Base-by-base conservation (phyloP, 2,888 invertebrate species). In the Limnephilus rhombicus region DNA sequence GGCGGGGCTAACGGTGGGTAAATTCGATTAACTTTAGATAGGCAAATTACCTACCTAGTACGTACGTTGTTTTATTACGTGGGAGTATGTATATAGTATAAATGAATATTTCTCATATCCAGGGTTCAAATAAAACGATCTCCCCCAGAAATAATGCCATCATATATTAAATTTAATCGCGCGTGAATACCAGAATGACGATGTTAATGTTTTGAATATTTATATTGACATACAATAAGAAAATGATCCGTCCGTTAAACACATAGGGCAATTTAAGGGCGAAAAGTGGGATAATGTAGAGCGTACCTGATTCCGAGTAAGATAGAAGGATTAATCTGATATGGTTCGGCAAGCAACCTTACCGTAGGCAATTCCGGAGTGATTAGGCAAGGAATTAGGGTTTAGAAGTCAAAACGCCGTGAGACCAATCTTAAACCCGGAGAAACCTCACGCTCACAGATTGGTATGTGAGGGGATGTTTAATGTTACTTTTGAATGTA, bases 301-400 rank as follows among this genome's bases (percentile, higher is more conserved):
- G 37, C 37, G n/a, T 49, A 86, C 86, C 68, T 87, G 87, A 87
- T 49, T 68, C 34, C 31, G n/a, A 53, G 11, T 85, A 41, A 85
- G 87, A 87, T 87, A 31, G 1, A 13, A 12, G 87, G 53, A 80
- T 12, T 80, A 80, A 81, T 37, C 37, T 89, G 90, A 53, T 53
- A 90, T 49, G 90, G 90, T 83, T 90, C 45, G 53, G 90, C 81
- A 41, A 49, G 83, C 53, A 31, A 87, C 31, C 87, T 45, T 41
- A 13, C 81, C 89, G 80, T 31, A 88, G 88, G 81, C 89, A 82
- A 91, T 91, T 88, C 81, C 83, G 91, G 80, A 49, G 89, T 92
- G 92, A 92, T 92, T 92, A 92, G 91, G 91, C 85, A 89, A 88
- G 83, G 92, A 90, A 41, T 91, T 90, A 88, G 34, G 68, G 82